Base-by-base conservation (phyloP, 2,797 vertebrate genomes). In the Aeoliscus strigatus region DNA sequence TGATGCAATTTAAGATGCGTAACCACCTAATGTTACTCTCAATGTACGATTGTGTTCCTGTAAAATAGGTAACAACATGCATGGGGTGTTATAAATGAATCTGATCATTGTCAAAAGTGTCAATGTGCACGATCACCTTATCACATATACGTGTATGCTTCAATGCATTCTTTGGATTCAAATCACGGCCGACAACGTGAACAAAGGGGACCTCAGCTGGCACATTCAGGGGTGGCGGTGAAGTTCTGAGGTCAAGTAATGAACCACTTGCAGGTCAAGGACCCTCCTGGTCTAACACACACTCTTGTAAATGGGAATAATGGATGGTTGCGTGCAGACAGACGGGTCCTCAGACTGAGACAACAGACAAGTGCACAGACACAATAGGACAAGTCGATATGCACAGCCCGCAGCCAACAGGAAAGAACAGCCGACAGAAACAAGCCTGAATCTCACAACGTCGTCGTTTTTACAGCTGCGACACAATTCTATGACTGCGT, bases 221-320 rank as follows among this genome's bases (percentile, higher is more conserved):
- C 61, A 29, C 44, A 49, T 28, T 12, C n/a, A 60, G 27, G 12
- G 52, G 56, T 70, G 43, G 36, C 29, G 23, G 12, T 36, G 59
- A 27, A 57, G 76, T 23, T 80, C 73, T 79, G 32, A 66, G 65
- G 59, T 73, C 61, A 66, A 63, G 46, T 63, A 65, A 72, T 75
- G 63, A 77, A 41, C 64, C 46, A 61, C 31, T 57, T 55, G 56
- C 38, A 48, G 44, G 70, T 69, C 14, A 42, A 24, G 47, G 62
- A 58, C 54, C 53, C 48, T 51, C 26, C 8, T 27, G 25, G 29
- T 23, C 12, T 39, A 14, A 44, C 44, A 39, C 51, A 44, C 35
- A 25, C 37, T 31, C 43, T 40, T 42, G 62, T 55, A 44, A 60
- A 60, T 61, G 46, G 32, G 38, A 37, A 55, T 30, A 61, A 60